These are phyloP conservation scores for Varecia variegata DNA, from an alignment of 2,797 vertebrate genomes.

Conservation along the genomic window DNA sequence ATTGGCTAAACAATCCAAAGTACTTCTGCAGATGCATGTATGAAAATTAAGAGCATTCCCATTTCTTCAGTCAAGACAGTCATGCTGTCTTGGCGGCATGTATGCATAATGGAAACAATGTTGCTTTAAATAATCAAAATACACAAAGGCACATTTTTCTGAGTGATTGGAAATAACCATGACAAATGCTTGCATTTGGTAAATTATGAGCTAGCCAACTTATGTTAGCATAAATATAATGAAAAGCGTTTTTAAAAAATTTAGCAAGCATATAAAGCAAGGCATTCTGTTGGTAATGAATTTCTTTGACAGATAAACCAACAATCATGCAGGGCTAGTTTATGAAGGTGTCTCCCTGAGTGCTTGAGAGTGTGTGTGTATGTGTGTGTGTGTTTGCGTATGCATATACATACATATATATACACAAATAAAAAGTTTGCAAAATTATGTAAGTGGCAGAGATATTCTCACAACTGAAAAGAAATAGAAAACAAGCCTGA, in stretches of 20 bases:
- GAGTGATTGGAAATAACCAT: slow-evolving; percentile 84
- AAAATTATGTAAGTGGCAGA: neutral
- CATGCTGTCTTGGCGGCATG: slow-evolving; percentile 80
- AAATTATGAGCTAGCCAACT: slow-evolving; percentile 77
- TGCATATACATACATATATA: neutral
- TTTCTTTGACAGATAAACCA: slow-evolving; percentile 69
- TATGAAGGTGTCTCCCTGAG: slow-evolving; percentile 59
- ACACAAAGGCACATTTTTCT: slow-evolving; percentile 84
- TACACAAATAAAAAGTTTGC: neutral
- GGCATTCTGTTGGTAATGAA: slow-evolving; percentile 65
- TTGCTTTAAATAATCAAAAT: slow-evolving; percentile 87
- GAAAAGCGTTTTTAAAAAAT: slow-evolving; percentile 80
- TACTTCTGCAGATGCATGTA: slow-evolving; percentile 74
- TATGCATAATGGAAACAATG: slow-evolving; percentile 82
- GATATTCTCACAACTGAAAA: slow-evolving; percentile 31
- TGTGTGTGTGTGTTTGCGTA: neutral
- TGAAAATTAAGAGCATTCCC: slow-evolving; percentile 81
- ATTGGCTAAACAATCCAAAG: slow-evolving; percentile 75
- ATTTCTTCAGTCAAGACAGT: slow-evolving; percentile 78
- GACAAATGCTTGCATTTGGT: slow-evolving; percentile 83
- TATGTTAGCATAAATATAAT: slow-evolving; percentile 78
- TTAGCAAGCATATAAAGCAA: slow-evolving; percentile 65
- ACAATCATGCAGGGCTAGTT: slow-evolving; percentile 29
- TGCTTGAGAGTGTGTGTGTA: neutral
- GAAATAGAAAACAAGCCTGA: neutral